Evolutionary conservation across 2,888 invertebrate species (phyloP).

Genomic region (Ectropis crepuscularia): DNA sequence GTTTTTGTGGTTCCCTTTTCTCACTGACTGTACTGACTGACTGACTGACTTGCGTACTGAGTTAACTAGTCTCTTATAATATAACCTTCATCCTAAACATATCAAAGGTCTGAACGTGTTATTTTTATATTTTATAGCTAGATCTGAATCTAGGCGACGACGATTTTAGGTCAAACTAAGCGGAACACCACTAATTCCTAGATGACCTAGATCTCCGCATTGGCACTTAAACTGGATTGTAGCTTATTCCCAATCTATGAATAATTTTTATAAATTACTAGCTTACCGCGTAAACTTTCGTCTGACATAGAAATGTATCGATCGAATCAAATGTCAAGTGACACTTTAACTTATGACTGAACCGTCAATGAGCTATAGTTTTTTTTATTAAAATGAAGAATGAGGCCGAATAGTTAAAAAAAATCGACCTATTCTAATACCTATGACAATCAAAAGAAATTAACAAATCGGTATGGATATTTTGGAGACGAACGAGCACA

Average conservation of each 20-base stretch:
- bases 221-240: not conserved
- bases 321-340: too few species aligned
- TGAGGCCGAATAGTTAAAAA: too few species aligned
- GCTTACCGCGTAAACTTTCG: too few species aligned
- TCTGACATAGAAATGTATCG: too few species aligned
- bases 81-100: constrained; percentile 6
- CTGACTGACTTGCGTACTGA: not conserved
- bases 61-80: not conserved
- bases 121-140: constrained; percentile 7
- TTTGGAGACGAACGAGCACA: too few species aligned
- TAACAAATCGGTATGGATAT: too few species aligned
- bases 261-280: not conserved
- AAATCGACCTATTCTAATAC: too few species aligned
- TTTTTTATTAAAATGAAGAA: too few species aligned
- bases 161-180: not conserved
- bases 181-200: constrained; percentile 5
- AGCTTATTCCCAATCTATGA: not conserved
- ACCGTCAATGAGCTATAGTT: too few species aligned
- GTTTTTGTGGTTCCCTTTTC: not conserved
- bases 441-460: too few species aligned
- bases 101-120: constrained; percentile 8
- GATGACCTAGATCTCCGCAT: constrained; percentile 8
- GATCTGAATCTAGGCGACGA: not conserved
- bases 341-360: too few species aligned
- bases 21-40: constrained; percentile 5